Evolutionary conservation across 2,888 invertebrate species (phyloP).

Genomic region (Argyresthia albistria): DNA sequence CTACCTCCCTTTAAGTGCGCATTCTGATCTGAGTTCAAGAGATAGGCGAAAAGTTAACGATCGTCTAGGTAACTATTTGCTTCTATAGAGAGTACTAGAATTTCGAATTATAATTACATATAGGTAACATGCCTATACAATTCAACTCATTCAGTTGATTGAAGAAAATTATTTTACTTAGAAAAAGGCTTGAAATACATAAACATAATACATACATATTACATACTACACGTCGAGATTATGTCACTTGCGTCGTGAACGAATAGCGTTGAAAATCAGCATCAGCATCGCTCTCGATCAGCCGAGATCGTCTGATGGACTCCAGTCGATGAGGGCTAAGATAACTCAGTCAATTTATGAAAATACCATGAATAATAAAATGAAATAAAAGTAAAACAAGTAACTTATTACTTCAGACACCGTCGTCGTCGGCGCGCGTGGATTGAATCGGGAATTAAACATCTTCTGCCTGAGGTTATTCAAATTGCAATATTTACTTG

Average conservation of each 20-base stretch:
- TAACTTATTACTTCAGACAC: constrained; percentile 13
- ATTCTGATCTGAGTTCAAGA: too few relatives aligned
- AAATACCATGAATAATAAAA: constrained; percentile 34
- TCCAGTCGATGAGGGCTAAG: constrained; percentile 17
- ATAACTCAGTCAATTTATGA: constrained; percentile 28
- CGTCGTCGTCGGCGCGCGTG: constrained; percentile 10
- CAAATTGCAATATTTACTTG: not conserved
- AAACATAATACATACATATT: too few relatives aligned
- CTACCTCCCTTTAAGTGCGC: constrained; percentile 18
- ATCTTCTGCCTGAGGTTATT: not conserved
- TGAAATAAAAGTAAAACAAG: constrained; percentile 24
- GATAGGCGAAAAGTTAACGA: too few relatives aligned
- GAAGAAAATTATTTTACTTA: too few relatives aligned
- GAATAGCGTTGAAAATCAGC: constrained; percentile 14
- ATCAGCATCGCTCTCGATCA: constrained; percentile 20
- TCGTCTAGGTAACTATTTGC: too few relatives aligned
- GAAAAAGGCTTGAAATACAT: too few relatives aligned
- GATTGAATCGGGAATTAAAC: constrained; percentile 8
- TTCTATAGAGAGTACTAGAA: too few relatives aligned
- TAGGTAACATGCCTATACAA: too few relatives aligned
- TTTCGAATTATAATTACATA: too few relatives aligned
- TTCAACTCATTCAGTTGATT: too few relatives aligned
- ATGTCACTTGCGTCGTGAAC: too few relatives aligned
- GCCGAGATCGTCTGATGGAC: constrained; percentile 34
- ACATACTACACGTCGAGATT: too few relatives aligned